A percentile compares a stretch with the other conserved stretches of the same genome.
Conservation (phyloP, 1,140 invertebrate species). For the Armadillidium nasatum region DNA sequence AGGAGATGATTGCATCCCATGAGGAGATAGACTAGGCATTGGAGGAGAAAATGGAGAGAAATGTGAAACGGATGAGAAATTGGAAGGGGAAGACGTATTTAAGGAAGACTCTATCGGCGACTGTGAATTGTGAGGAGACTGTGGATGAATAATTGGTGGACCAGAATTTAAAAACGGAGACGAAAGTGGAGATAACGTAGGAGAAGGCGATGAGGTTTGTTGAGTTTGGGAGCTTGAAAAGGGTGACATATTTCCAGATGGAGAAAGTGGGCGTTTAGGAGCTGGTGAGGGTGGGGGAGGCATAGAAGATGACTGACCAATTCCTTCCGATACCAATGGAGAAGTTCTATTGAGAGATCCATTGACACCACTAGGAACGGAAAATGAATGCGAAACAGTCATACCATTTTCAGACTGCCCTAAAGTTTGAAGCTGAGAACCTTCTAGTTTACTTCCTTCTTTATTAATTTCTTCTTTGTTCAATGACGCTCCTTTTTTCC, state of each 20-base stretch:
- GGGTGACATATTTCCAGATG: conserved; percentile 44
- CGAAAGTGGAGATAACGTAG: conserved; percentile 36
- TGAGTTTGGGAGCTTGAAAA: conserved; percentile 43
- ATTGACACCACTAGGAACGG: not conserved
- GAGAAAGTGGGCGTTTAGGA: conserved; percentile 46
- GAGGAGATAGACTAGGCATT: conserved; percentile 28
- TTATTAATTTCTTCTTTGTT: not conserved
- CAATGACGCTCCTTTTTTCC: not conserved
- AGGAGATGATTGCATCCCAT: conserved; percentile 27
- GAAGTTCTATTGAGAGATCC: not conserved
- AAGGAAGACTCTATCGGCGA: conserved; percentile 26
- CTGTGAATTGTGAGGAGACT: conserved; percentile 17
- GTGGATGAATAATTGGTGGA: conserved; percentile 29
- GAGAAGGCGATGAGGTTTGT: conserved; percentile 34
- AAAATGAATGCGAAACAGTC: not conserved
- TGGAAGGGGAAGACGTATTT: conserved; percentile 26
- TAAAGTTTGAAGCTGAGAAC: not conserved
- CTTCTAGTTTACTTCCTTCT: not conserved
- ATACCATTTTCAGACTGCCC: not conserved
- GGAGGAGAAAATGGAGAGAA: conserved; percentile 28
- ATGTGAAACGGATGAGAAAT: conserved; percentile 31
- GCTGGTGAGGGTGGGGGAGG: conserved; percentile 46
- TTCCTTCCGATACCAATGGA: not conserved
- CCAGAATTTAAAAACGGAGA: conserved; percentile 33
- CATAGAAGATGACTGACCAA: conserved; percentile 40